Evolutionary conservation across 2,113 vertebrate species (phyloP).

Genomic region (Corydoras maculifer): DNA sequence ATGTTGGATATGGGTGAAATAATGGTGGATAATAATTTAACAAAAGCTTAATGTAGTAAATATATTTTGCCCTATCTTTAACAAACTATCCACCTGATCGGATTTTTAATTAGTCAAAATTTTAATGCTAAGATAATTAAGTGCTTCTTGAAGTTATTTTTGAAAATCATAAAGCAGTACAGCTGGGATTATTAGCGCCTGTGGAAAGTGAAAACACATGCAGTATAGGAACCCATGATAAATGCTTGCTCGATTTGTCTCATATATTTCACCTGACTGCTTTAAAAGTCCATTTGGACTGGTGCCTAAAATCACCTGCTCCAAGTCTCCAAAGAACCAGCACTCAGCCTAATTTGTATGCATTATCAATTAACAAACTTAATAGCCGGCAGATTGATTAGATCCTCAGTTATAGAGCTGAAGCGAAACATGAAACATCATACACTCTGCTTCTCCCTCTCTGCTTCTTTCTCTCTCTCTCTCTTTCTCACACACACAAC

Average conservation of each 20-base stretch:
- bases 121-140: too few species aligned
- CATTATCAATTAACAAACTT: slow-evolving; percentile 99
- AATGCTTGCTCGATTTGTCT: slow-evolving; percentile 51
- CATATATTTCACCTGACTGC: slow-evolving; percentile 89
- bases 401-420: slow-evolving; percentile 99
- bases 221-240: neutral
- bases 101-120: too few species aligned
- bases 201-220: neutral
- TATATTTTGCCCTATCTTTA: too few species aligned
- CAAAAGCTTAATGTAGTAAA: too few species aligned
- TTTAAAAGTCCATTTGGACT: slow-evolving; percentile 99
- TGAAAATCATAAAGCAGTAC: neutral
- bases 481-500: slow-evolving; percentile 15
- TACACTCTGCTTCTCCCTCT: slow-evolving; percentile 50
- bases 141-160: neutral
- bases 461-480: slow-evolving; percentile 34
- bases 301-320: slow-evolving; percentile 99
- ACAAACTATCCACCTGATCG: too few species aligned
- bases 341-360: slow-evolving; percentile 99
- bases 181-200: neutral
- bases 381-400: slow-evolving; percentile 99
- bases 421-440: slow-evolving; percentile 98
- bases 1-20: too few species aligned
- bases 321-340: slow-evolving; percentile 95
- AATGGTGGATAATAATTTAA: too few species aligned